Percentiles rank a stretch among this genome's conserved stretches.
Conservation (phyloP, 1,140 invertebrate genomes). For the Neodiprion lecontei region DNA sequence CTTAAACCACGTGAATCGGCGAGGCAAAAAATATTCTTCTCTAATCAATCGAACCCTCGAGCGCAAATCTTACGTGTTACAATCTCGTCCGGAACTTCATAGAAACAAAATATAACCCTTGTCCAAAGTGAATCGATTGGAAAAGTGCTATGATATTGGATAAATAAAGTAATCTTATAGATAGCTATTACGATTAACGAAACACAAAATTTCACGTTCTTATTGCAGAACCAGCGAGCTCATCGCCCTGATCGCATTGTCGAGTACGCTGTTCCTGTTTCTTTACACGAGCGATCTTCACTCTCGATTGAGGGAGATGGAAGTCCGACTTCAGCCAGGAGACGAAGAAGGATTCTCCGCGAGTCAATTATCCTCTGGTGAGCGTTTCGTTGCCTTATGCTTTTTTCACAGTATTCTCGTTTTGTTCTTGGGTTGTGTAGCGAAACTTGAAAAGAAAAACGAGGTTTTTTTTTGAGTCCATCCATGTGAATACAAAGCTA, state of each 20-base stretch:
- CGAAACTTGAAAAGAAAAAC: neutral
- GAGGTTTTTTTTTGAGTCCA: neutral
- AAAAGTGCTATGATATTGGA: too few species aligned
- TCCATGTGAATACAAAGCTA: too few species aligned
- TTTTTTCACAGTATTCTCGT: slow-evolving; percentile 7
- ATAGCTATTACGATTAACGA: too few species aligned
- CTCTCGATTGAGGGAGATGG: slow-evolving; percentile 78
- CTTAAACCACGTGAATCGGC: too few species aligned
- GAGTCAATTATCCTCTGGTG: slow-evolving; percentile 74
- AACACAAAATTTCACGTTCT: slow-evolving; percentile 16
- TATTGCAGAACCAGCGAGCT: slow-evolving; percentile 74
- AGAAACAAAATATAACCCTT: too few species aligned
- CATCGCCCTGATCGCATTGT: slow-evolving; percentile 78
- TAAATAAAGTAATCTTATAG: too few species aligned
- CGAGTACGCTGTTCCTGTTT: slow-evolving; percentile 81
- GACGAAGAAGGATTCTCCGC: slow-evolving; percentile 72
- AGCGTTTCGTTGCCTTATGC: slow-evolving; percentile 46
- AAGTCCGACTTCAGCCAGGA: slow-evolving; percentile 72
- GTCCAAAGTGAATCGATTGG: too few species aligned
- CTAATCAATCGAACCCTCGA: too few species aligned
- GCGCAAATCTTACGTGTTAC: too few species aligned
- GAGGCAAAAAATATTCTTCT: too few species aligned
- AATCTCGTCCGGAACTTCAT: too few species aligned
- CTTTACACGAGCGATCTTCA: slow-evolving; percentile 81
- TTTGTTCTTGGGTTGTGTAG: slow-evolving; percentile 8